phyloP scores from a whole-genome alignment of 2,797 vertebrate genomes.

The Pogonophryne albipinna region DNA sequence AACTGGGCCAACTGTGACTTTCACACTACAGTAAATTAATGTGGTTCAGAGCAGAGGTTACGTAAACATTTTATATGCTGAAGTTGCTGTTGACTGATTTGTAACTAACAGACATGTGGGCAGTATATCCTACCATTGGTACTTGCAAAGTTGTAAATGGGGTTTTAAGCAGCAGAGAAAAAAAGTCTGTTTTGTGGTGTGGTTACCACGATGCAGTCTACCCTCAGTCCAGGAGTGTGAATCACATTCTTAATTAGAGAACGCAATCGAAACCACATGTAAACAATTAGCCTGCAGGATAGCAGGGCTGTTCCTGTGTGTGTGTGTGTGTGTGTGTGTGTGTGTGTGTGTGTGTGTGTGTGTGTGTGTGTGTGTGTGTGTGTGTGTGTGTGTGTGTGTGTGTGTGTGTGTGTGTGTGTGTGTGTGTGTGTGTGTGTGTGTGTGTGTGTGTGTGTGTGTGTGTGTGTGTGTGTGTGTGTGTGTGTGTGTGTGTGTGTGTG shows the following conservation, averaged over 20 bases:
- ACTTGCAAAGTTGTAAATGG: slow-evolving; percentile 48
- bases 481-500: no score
- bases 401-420: slow-evolving; percentile 14
- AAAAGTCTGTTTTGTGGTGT: slow-evolving; percentile 61
- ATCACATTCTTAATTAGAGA: slow-evolving; percentile 79
- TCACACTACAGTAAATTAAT: slow-evolving; percentile 34
- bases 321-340: slow-evolving; percentile 20
- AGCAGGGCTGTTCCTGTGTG: slow-evolving; percentile 47
- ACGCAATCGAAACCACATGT: slow-evolving; percentile 73
- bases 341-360: slow-evolving; percentile 3
- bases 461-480: no score
- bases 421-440: no score
- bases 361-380: background rate
- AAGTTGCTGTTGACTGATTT: slow-evolving; percentile 56
- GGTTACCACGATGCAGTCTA: slow-evolving; percentile 66
- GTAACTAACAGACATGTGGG: slow-evolving; percentile 60
- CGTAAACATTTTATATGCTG: slow-evolving; percentile 56
- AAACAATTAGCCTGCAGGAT: slow-evolving; percentile 75
- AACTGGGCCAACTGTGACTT: slow-evolving; percentile 33
- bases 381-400: slow-evolving; percentile 24
- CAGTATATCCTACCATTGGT: slow-evolving; percentile 44
- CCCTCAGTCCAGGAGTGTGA: slow-evolving; percentile 78
- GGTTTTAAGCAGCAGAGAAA: slow-evolving; percentile 46
- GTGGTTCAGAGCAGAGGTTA: slow-evolving; percentile 57
- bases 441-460: slow-evolving; percentile 7